Evolutionary conservation across 2,888 invertebrate genomes (phyloP), one percentile per base, ranked within the genome.

Genomic region (Mesochorus sp.): DNA sequence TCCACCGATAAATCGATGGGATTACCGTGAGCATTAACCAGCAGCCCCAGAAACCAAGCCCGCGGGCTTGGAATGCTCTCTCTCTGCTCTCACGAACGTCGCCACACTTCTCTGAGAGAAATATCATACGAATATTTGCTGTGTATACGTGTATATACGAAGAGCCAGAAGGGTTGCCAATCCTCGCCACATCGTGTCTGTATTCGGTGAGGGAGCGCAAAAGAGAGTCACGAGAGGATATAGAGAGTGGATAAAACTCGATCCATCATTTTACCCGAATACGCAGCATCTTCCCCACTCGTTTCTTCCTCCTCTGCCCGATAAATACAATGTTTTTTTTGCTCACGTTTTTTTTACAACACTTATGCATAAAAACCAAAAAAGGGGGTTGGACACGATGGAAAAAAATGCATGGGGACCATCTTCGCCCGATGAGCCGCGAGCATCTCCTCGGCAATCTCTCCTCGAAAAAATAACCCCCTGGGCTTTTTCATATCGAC

Each of bases 1-100:
- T 76, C 59, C 61, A 31, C 57, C 80, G 80, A 85, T 85, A 84
- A 85, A 88, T 86, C 85, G 80, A 83, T 76, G 76, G 86, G 85
- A 86, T 88, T 86, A 88, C 64, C 64, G 64, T 77, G 67, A 81
- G 77, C 77, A 81, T 76, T 76, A 73, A 80, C 55, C 81, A 72
- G 31, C 74, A 53, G 2, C 44, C 17, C 17, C 12, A 68, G 31
- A 73, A 73, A 71, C 76, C 80, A 72, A n/a, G n/a, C 68, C 57
- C 37, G 28, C 51, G 49, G 55, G 49, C 37, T 34, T 28, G 28
- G 28, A 55, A 34, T 31, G 42, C 59, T 66, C 71, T 21, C n/a
- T n/a, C 42, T 34, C 21, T 59, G 21, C 26, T 51, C 53, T 51
- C 37, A 10, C 66, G 66, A 57, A 37, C 47, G 59, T 42, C 64